These are phyloP conservation scores for Oxygymnocypris stewartii DNA, from an alignment of 2,113 vertebrate species.

Conservation along the genomic window DNA sequence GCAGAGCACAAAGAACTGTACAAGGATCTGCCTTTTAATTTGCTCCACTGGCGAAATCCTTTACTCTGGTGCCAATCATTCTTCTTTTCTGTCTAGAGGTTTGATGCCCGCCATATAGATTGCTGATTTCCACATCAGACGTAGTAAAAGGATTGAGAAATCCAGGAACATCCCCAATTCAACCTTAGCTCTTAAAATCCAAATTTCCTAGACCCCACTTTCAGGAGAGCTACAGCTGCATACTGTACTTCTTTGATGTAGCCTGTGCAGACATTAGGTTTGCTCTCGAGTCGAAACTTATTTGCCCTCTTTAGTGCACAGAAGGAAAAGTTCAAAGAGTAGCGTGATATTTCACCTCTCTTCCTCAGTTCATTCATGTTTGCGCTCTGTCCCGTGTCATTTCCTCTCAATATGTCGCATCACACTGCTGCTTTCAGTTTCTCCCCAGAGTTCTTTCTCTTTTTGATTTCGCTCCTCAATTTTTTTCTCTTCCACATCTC, in stretches of 20 bases:
- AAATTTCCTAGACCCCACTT: not conserved
- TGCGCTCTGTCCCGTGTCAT: constrained; percentile 66
- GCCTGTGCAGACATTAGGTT: not conserved
- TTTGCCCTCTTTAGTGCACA: not conserved
- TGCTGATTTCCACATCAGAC: constrained; percentile 61
- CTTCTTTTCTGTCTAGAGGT: constrained; percentile 64
- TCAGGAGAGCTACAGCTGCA: not conserved
- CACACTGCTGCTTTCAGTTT: constrained; percentile 44
- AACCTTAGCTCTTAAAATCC: constrained; percentile 27
- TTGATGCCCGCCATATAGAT: not conserved
- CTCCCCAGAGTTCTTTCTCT: constrained; percentile 37
- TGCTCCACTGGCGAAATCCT: not conserved
- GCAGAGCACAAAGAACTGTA: constrained; percentile 32
- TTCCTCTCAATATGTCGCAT: constrained; percentile 3
- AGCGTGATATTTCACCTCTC: constrained; percentile 46
- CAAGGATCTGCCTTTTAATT: not conserved
- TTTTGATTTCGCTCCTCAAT: constrained; percentile 67
- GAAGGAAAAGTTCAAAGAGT: constrained; percentile 52
- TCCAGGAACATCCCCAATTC: constrained; percentile 47
- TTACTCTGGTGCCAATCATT: constrained; percentile 16
- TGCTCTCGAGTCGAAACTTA: not conserved
- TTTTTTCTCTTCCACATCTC: constrained; percentile 45
- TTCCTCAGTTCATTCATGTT: constrained; percentile 28
- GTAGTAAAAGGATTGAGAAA: not conserved
- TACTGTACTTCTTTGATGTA: constrained; percentile 24